phyloP scores from a whole-genome alignment of 1,140 invertebrate genomes.

The Armadillidium nasatum region DNA sequence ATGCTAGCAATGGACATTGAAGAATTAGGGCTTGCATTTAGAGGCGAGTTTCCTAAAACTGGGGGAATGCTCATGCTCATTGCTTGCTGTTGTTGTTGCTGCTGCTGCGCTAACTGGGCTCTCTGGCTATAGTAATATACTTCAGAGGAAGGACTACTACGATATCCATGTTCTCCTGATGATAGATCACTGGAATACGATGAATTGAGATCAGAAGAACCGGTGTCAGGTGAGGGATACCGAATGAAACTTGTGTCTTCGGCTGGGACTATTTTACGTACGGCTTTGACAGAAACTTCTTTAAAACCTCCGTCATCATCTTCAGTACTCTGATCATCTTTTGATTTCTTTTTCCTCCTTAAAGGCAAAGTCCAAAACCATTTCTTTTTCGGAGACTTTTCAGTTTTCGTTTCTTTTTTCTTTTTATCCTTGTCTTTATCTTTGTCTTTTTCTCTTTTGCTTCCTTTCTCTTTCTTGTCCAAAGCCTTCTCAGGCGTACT shows the following conservation, averaged over 20 bases:
- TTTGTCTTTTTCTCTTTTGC: constrained; percentile 43
- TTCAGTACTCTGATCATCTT: constrained; percentile 38
- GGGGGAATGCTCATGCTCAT: constrained; percentile 10
- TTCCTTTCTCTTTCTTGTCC: constrained; percentile 41
- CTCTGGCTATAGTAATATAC: constrained; percentile 43
- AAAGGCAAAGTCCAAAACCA: constrained; percentile 45
- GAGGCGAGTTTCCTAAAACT: background rate
- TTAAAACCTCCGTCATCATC: constrained; percentile 44
- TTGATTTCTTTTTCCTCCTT: constrained; percentile 41
- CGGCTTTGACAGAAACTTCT: constrained; percentile 37
- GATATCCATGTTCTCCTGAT: constrained; percentile 42
- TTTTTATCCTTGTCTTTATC: constrained; percentile 43
- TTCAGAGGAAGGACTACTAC: constrained; percentile 43
- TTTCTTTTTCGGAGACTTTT: constrained; percentile 43
- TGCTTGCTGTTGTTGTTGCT: constrained; percentile 26
- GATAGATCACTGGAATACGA: constrained; percentile 43
- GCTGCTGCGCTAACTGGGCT: constrained; percentile 23
- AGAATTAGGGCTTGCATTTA: background rate
- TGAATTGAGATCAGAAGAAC: constrained; percentile 42
- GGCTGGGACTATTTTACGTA: constrained; percentile 27
- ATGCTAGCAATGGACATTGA: background rate
- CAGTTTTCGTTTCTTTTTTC: constrained; percentile 42
- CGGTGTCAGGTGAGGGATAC: constrained; percentile 44
- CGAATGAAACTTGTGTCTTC: constrained; percentile 44
- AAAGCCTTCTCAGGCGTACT: constrained; percentile 41